Evolutionary conservation across 2,113 vertebrate species (phyloP), one percentile per base, ranked within the genome.

Genomic region (Cyanoliseus patagonus): DNA sequence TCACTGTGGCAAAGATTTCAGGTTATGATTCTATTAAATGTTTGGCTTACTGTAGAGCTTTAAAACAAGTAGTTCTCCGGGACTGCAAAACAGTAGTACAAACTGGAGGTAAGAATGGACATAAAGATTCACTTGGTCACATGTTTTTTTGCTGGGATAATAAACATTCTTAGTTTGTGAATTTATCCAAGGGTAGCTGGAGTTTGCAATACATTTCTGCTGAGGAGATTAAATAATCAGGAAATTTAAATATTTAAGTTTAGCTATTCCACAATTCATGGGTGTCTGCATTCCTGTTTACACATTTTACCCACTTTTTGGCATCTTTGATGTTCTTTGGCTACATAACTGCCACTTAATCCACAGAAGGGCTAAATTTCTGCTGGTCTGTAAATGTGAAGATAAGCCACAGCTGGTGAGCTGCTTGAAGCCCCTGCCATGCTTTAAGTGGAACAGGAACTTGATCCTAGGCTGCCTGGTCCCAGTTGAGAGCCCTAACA

Each of bases 51-150:
- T 82, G 39, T 47, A n/a, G 37, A 75, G 20, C 64, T 88, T 90
- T 82, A 64, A 79, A 94, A 86, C 47, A 91, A 90, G 52, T 77
- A 90, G 33, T 69, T 95, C 78, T 92, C 66, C 55, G 85, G 84
- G 67, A 90, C 86, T 95, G 81, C 85, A 85, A 85, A 92, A 81
- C 33, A 86, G 46, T 20, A 86, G 53, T 66, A 57, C 12, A 77
- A 90, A 74, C 55, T 92, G 49, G 76, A 82, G 52, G 53, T 41
- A 94, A 69, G 62, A 66, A 76, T 30, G 61, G 14, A 69, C 31
- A 33, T 75, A 62, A 75, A 90, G 35, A 85, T 92, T 92, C 59
- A 77, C 27, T 90, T 81, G 76, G 55, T 59, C 92, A 27, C 27
- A 49, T 0, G 2, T 3, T 69, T 62, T 90, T 95, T 72, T 72